A percentile compares a stretch with the other conserved stretches of the same genome.
These are phyloP conservation scores for Actinemys pallida DNA, from an alignment of 2,113 vertebrate species.

Conservation along the genomic window DNA sequence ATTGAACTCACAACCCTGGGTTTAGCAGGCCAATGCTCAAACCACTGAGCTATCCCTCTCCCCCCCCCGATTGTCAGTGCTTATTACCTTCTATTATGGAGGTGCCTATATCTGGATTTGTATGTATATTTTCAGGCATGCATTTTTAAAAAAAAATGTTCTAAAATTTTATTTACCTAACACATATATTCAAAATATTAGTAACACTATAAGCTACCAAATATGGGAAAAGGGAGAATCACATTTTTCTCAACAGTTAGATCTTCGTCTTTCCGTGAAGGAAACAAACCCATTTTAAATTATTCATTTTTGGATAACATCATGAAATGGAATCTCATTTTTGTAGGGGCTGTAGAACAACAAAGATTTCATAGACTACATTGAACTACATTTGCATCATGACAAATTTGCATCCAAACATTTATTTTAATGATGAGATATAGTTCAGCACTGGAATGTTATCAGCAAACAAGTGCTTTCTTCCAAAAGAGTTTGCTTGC, in stretches of 20 bases:
- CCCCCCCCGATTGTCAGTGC: not conserved
- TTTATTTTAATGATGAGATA: not conserved
- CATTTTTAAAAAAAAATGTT: rapidly evolving
- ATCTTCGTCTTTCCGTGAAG: not conserved
- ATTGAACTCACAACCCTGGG: too few relatives aligned
- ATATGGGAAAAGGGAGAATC: not conserved
- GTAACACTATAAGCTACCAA: not conserved
- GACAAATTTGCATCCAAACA: not conserved
- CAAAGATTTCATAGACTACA: too few relatives aligned
- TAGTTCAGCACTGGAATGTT: not conserved
- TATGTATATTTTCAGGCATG: not conserved
- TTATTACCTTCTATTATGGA: not conserved
- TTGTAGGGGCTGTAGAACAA: too few relatives aligned
- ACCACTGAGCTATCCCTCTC: too few relatives aligned
- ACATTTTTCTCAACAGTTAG: not conserved
- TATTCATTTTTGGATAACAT: not conserved
- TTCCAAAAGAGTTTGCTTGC: not conserved
- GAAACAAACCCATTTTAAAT: not conserved
- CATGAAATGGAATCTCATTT: too few relatives aligned
- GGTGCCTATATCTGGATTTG: not conserved
- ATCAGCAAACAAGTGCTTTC: not conserved
- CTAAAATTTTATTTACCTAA: not conserved
- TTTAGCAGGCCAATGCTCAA: too few relatives aligned
- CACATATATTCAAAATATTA: too few relatives aligned
- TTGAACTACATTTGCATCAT: too few relatives aligned